Conservation (phyloP, 2,113 vertebrate genomes). For the Silurus meridionalis region DNA sequence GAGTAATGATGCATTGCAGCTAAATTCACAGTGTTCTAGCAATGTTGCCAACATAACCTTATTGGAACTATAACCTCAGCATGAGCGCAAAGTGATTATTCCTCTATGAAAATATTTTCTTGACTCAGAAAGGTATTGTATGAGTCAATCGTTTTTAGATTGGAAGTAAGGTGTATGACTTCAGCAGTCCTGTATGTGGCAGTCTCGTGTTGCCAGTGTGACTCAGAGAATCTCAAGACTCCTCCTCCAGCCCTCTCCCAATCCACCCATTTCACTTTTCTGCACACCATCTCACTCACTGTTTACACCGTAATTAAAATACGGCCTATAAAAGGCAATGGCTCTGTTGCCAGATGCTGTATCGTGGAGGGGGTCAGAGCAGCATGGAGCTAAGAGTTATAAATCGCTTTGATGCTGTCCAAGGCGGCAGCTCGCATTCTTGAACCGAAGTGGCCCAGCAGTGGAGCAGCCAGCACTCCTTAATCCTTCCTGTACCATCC, state of each 20-base stretch:
- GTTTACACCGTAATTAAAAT: conserved; percentile 77
- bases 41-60: background rate
- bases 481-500: background rate
- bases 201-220: conserved; percentile 10
- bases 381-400: conserved; percentile 61
- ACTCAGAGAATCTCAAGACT: conserved; percentile 13
- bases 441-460: conserved; percentile 51
- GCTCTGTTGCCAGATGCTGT: conserved; percentile 66
- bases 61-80: background rate
- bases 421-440: conserved; percentile 68
- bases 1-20: conserved; percentile 4
- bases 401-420: conserved; percentile 73
- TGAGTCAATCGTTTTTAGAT: background rate
- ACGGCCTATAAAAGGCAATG: conserved; percentile 79
- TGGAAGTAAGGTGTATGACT: conserved; percentile 13
- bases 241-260: conserved; percentile 28
- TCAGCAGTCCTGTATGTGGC: conserved; percentile 23
- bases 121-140: conserved; percentile 8
- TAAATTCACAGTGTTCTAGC: background rate
- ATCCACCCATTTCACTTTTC: conserved; percentile 53
- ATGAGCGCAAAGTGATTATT: background rate
- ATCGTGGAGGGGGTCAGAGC: conserved; percentile 58
- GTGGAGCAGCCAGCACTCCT: conserved; percentile 19
- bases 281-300: conserved; percentile 61
- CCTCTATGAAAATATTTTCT: conserved; percentile 1